These are phyloP conservation scores for Synergus laeviventris DNA, from an alignment of 2,888 invertebrate genomes.

Conservation along the genomic window DNA sequence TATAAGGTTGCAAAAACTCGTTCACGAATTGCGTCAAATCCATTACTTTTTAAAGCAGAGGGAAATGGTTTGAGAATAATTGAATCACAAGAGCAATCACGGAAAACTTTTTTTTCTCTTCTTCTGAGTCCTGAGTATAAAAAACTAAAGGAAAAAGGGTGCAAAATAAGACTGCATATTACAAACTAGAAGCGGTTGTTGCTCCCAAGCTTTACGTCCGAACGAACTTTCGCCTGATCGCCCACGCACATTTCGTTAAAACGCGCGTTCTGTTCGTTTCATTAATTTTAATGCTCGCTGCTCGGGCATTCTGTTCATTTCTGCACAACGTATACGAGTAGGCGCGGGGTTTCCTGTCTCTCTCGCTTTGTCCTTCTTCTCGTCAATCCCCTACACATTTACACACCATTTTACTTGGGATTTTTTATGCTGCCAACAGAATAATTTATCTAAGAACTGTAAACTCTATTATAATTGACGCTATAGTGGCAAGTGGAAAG, in stretches of 20 bases:
- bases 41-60: not conserved
- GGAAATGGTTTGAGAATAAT: slow-evolving; percentile 43
- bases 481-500: not conserved
- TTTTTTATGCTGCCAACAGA: not conserved
- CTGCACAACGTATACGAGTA: slow-evolving; percentile 71
- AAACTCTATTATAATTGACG: not conserved
- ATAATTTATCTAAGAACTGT: not conserved
- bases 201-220: slow-evolving; percentile 57
- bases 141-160: not conserved
- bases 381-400: not conserved
- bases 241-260: slow-evolving; percentile 72
- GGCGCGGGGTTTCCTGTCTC: slow-evolving; percentile 52
- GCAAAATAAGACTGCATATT: not conserved
- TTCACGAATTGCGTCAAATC: not conserved
- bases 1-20: not conserved
- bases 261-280: slow-evolving; percentile 73
- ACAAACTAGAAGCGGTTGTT: slow-evolving; percentile 42
- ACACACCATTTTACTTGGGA: not conserved
- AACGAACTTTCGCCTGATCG: slow-evolving; percentile 70
- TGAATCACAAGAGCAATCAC: slow-evolving; percentile 46
- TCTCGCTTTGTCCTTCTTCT: slow-evolving; percentile 45
- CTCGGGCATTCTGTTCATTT: slow-evolving; percentile 69
- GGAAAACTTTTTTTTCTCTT: slow-evolving; percentile 29
- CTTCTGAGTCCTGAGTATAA: slow-evolving; percentile 2
- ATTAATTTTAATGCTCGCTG: slow-evolving; percentile 73